Conservation (phyloP, 2,888 invertebrate genomes). For the Sicus ferrugineus region DNA sequence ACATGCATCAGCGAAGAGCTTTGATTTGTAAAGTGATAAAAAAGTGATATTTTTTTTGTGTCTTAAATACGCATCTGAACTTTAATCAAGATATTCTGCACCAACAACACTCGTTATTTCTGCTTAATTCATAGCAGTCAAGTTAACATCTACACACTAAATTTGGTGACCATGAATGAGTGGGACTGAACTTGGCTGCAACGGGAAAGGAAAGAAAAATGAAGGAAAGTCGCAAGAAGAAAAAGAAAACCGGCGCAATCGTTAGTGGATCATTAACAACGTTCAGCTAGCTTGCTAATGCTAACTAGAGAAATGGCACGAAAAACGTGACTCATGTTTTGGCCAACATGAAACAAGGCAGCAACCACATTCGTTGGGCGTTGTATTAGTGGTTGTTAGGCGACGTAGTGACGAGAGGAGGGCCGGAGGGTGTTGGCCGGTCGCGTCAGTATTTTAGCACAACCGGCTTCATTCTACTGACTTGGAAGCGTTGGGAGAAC, state of each 20-base stretch:
- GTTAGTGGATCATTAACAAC: conserved; percentile 19
- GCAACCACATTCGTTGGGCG: too few species aligned
- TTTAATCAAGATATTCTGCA: neutral
- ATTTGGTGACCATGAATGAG: neutral
- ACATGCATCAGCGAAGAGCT: neutral
- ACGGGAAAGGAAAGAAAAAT: neutral
- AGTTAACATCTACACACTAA: conserved; percentile 1
- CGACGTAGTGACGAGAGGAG: too few species aligned
- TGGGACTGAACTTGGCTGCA: neutral
- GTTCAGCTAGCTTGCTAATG: conserved; percentile 10
- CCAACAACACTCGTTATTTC: neutral
- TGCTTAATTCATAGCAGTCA: neutral
- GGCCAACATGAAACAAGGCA: neutral
- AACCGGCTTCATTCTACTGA: too few species aligned
- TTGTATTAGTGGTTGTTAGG: too few species aligned
- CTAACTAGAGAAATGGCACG: conserved; percentile 8
- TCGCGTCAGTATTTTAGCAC: too few species aligned
- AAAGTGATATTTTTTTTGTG: too few species aligned
- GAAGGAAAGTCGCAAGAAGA: neutral
- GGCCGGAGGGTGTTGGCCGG: too few species aligned
- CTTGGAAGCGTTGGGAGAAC: too few species aligned
- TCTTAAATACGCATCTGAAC: neutral
- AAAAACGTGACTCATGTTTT: conserved; percentile 31
- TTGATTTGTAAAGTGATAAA: too few species aligned
- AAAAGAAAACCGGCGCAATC: neutral